Evolutionary conservation across 2,113 vertebrate genomes (phyloP), one percentile per base, ranked within the genome.

Genomic region (Thamnaconus septentrionalis): DNA sequence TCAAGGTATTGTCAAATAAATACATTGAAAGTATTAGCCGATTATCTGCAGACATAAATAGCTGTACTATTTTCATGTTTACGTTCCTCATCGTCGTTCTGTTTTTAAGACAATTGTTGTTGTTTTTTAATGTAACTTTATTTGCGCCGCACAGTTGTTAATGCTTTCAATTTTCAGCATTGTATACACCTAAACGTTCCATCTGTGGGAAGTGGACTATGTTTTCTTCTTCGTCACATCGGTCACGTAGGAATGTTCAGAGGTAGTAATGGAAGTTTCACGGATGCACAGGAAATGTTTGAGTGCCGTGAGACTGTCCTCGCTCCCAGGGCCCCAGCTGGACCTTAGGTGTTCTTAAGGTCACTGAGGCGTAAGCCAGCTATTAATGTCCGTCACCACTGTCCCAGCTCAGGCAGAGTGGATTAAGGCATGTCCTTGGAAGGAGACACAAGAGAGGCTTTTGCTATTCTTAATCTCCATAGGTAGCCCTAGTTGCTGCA

Each of bases 361-460:
- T 90, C 88, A 83, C 69, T 61, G 60, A 31, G 71, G 68, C 61
- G 2, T 93, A 92, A 92, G 85, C 18, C 89, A 83, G 90, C 84
- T 92, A 79, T 89, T 83, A 84, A 63, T 75, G 78, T 71, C 82
- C 80, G 80, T 85, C 87, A 86, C 77, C 58, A 61, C 66, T 63
- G 82, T 64, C 77, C 76, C 83, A 69, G 68, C 82, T 86, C 79
- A 79, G 83, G 74, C 59, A 61, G 62, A 79, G 63, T 71, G 84
- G 92, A 92, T 93, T 93, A 93, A 85, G 78, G 76, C 78, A 57
- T 76, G 78, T 83, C 80, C 88, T 81, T 86, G 79, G 82, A 83
- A 84, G 79, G 79, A 79, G 86, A 85, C 73, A 73, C 57, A 60
- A 42, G 77, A 87, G 78, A 88, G 80, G 85, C 87, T 90, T 91